phyloP scores from a whole-genome alignment of 2,888 invertebrate species.

The Furcula furcula region DNA sequence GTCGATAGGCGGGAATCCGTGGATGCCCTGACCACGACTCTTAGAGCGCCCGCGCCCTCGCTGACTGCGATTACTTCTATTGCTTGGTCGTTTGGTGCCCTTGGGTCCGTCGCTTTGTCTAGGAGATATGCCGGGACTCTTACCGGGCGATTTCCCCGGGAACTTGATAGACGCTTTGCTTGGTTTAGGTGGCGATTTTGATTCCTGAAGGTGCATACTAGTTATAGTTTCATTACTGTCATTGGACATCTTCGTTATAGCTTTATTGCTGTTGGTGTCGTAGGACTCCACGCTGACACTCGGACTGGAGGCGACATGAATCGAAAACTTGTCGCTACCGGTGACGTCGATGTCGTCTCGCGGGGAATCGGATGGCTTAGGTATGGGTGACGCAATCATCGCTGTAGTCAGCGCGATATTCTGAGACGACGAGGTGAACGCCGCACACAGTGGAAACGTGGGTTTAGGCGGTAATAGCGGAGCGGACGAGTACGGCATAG shows the following conservation, averaged over 20 bases:
- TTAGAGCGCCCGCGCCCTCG: slow-evolving; percentile 77
- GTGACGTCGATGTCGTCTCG: slow-evolving; percentile 66
- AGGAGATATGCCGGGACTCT: slow-evolving; percentile 85
- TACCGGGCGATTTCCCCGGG: slow-evolving; percentile 85
- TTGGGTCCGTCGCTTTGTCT: slow-evolving; percentile 78
- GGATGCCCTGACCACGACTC: slow-evolving; percentile 56
- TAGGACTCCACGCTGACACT: slow-evolving; percentile 64
- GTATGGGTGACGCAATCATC: slow-evolving; percentile 87
- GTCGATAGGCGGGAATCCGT: slow-evolving; percentile 60
- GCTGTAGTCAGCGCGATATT: slow-evolving; percentile 91
- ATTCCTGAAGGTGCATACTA: slow-evolving; percentile 52
- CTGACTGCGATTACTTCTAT: slow-evolving; percentile 67
- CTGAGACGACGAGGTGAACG: slow-evolving; percentile 91
- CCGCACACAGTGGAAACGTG: slow-evolving; percentile 83
- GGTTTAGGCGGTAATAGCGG: slow-evolving; percentile 81
- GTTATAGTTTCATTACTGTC: slow-evolving; percentile 59
- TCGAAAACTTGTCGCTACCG: slow-evolving; percentile 62
- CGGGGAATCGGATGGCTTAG: slow-evolving; percentile 71
- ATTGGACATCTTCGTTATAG: slow-evolving; percentile 59
- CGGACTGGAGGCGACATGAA: slow-evolving; percentile 60
- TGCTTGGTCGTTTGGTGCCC: slow-evolving; percentile 57
- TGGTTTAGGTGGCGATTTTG: slow-evolving; percentile 65
- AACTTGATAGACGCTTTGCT: slow-evolving; percentile 84
- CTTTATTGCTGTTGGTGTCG: slow-evolving; percentile 49
- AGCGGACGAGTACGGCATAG: slow-evolving; percentile 80